Evolutionary conservation across 2,113 vertebrate species (phyloP).

Genomic region (Stegostoma tigrinum): DNA sequence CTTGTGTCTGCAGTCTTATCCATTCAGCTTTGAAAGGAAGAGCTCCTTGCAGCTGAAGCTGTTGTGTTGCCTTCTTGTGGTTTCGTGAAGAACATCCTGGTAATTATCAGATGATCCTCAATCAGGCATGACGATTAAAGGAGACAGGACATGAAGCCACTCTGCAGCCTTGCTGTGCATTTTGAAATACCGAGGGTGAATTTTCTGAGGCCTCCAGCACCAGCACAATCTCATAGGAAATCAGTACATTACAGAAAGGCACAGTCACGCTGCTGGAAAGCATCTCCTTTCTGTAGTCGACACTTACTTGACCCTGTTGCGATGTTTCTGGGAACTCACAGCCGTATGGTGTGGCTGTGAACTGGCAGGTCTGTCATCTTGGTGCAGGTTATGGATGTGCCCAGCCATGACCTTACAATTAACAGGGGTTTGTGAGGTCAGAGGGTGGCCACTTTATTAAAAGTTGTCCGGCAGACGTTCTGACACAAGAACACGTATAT

Average conservation of each 20-base stretch:
- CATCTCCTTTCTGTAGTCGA: neutral
- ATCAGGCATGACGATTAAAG: neutral
- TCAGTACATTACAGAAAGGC: neutral
- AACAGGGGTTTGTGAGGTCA: too few species aligned
- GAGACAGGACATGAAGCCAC: neutral
- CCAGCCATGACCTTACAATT: too few species aligned
- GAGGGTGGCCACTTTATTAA: too few species aligned
- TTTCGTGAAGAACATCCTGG: neutral
- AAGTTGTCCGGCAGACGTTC: too few species aligned
- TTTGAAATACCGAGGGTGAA: neutral
- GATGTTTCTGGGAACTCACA: neutral
- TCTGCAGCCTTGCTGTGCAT: neutral
- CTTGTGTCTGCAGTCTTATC: slow-evolving; percentile 19
- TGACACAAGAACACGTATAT: too few species aligned
- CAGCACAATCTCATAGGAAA: neutral
- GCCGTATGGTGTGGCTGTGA: neutral
- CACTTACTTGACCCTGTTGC: neutral
- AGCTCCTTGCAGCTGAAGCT: neutral
- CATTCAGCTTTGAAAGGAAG: neutral
- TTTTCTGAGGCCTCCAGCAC: neutral
- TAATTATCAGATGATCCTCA: neutral
- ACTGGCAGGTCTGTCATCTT: neutral
- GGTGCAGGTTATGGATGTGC: too few species aligned
- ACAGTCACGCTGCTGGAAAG: neutral
- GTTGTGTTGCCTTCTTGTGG: neutral